Conservation (phyloP, 2,888 invertebrate species). For the Plagodis dolabraria region DNA sequence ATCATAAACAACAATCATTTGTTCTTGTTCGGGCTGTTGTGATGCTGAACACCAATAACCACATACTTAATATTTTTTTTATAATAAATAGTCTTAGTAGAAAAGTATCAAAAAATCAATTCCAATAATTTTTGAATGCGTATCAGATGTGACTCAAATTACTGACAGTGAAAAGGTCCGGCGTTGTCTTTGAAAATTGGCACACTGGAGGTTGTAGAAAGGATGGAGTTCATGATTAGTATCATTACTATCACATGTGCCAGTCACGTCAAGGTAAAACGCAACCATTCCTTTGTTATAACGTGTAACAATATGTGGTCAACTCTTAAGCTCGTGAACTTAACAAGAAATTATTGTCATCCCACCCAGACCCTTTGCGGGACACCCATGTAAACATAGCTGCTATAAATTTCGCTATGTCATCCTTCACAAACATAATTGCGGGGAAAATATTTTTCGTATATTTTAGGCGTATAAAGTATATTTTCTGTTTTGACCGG, state of each 20-base stretch:
- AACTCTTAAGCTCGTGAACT: conserved; percentile 54
- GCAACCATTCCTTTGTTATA: conserved; percentile 58
- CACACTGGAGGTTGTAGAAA: too few relatives aligned
- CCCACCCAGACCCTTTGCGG: conserved; percentile 26
- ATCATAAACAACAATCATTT: too few relatives aligned
- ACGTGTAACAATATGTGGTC: conserved; percentile 55
- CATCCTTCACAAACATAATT: conserved; percentile 17
- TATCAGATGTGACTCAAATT: too few relatives aligned
- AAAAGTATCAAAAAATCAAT: too few relatives aligned
- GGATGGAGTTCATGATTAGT: too few relatives aligned
- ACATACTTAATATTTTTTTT: too few relatives aligned
- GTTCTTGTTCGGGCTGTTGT: too few relatives aligned
- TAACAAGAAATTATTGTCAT: conserved; percentile 51
- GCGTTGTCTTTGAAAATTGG: conserved; percentile 45
- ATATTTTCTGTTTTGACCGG: conserved; percentile 8
- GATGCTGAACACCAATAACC: too few relatives aligned
- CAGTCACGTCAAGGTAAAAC: conserved; percentile 57
- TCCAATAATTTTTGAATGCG: too few relatives aligned
- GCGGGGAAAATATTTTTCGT: conserved; percentile 16
- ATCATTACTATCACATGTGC: conserved; percentile 49
- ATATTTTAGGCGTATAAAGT: conserved; percentile 5
- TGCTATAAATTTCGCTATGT: conserved; percentile 14
- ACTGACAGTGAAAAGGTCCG: conserved; percentile 45
- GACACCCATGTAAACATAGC: conserved; percentile 10
- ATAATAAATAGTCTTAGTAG: too few relatives aligned